Conservation (phyloP, 2,888 invertebrate species). For the Vannuccia rotundouncinata region DNA sequence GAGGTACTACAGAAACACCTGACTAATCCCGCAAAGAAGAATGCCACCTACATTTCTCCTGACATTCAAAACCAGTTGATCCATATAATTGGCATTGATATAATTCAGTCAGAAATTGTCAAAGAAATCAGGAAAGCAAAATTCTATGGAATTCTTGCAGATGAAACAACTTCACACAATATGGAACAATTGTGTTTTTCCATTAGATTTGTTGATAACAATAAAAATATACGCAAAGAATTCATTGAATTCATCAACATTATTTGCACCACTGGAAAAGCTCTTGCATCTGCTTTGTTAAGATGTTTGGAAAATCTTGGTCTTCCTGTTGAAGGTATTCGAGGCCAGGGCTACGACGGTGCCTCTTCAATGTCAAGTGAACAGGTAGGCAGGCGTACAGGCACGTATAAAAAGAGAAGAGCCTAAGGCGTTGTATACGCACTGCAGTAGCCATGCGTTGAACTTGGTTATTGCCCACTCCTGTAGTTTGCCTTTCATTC, state of each 20-base stretch:
- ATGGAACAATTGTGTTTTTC: conserved; percentile 24
- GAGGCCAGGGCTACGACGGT: conserved; percentile 39
- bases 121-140: conserved; percentile 32
- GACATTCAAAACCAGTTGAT: conserved; percentile 35
- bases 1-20: conserved; percentile 18
- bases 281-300: conserved; percentile 6
- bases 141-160: conserved; percentile 32
- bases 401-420: neutral
- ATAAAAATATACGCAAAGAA: conserved; percentile 35
- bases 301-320: neutral
- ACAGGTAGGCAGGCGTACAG: conserved; percentile 16
- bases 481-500: neutral
- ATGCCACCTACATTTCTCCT: conserved; percentile 33
- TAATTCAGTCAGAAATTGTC: conserved; percentile 29
- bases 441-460: conserved; percentile 34
- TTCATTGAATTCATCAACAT: conserved; percentile 25
- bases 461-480: conserved; percentile 28
- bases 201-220: conserved; percentile 31
- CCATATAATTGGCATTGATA: conserved; percentile 28
- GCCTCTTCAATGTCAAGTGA: conserved; percentile 34
- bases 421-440: conserved; percentile 30
- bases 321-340: neutral
- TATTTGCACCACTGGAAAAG: conserved; percentile 31
- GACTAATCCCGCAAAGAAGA: neutral
- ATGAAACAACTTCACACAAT: conserved; percentile 36